Evolutionary conservation across 2,888 invertebrate genomes (phyloP).

Genomic region (Eubasilissa splendida): DNA sequence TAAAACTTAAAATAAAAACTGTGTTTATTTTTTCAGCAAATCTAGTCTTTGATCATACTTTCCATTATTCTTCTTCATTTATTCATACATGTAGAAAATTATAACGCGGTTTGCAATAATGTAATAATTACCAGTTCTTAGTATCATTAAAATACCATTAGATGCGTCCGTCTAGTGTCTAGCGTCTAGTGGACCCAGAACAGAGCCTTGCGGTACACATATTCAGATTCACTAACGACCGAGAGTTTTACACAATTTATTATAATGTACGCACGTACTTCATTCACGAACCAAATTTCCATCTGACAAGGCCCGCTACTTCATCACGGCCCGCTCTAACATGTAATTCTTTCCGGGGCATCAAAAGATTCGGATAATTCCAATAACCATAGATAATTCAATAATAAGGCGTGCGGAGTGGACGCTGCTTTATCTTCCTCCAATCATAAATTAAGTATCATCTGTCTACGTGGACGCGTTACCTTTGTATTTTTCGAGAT

Average conservation of each 20-base stretch:
- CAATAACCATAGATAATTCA: slow-evolving; percentile 48
- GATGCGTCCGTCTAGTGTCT: not conserved
- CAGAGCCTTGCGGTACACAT: not conserved
- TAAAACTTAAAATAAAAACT: no score
- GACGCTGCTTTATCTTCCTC: slow-evolving; percentile 16
- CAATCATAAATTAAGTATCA: slow-evolving; percentile 4
- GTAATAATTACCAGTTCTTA: slow-evolving; percentile 20
- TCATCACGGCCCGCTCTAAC: not conserved
- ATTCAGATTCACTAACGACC: slow-evolving; percentile 15
- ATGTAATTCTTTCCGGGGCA: slow-evolving; percentile 21
- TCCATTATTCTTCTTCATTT: no score
- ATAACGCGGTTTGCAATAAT: not conserved
- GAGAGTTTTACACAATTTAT: slow-evolving; percentile 10
- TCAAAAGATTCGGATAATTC: slow-evolving; percentile 40
- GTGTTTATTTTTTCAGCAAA: no score
- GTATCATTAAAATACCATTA: slow-evolving; percentile 25
- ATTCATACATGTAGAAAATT: no score
- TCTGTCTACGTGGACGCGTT: not conserved
- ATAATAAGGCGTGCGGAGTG: slow-evolving; percentile 37
- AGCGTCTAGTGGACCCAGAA: not conserved
- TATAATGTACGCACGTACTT: slow-evolving; percentile 19
- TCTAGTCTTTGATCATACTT: no score
- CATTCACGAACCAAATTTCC: not conserved
- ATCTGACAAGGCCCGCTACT: slow-evolving; percentile 1
- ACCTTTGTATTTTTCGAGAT: no score